phyloP scores from a whole-genome alignment of 2,888 invertebrate genomes.

The Lasioglossum marginatum region DNA sequence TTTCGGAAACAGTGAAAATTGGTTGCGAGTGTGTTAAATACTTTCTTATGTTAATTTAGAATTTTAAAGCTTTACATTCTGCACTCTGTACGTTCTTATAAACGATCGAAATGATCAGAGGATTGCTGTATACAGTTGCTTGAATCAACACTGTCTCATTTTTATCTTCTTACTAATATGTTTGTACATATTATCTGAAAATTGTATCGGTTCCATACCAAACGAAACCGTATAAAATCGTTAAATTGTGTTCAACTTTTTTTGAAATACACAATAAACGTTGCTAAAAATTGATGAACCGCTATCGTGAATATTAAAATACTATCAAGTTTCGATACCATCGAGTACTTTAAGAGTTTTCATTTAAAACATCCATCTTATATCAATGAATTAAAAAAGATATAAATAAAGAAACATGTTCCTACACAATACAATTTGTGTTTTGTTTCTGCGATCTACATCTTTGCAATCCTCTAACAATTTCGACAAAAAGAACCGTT shows the following conservation, averaged over 20 bases:
- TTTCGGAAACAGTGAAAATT: not conserved
- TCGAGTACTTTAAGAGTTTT: not conserved
- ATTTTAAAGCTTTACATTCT: not conserved
- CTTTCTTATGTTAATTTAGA: not conserved
- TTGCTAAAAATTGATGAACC: not conserved
- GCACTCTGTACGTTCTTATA: not conserved
- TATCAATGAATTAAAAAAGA: not conserved
- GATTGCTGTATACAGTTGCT: not conserved
- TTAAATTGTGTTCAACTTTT: not conserved
- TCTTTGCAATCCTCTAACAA: slow-evolving; percentile 2
- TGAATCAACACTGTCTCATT: not conserved
- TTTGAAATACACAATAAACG: not conserved
- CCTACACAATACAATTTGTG: not conserved
- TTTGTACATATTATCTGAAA: not conserved
- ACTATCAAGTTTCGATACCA: not conserved
- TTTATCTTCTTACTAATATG: not conserved
- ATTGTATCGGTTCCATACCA: not conserved
- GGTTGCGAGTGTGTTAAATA: not conserved
- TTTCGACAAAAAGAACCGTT: not conserved
- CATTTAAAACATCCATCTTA: not conserved
- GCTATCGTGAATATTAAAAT: not conserved
- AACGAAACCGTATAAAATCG: not conserved
- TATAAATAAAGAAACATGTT: not conserved
- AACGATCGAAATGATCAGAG: not conserved
- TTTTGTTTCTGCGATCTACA: not conserved